These are phyloP conservation scores for Rallus crepitans DNA, from an alignment of 2,797 vertebrate genomes.

Conservation along the genomic window DNA sequence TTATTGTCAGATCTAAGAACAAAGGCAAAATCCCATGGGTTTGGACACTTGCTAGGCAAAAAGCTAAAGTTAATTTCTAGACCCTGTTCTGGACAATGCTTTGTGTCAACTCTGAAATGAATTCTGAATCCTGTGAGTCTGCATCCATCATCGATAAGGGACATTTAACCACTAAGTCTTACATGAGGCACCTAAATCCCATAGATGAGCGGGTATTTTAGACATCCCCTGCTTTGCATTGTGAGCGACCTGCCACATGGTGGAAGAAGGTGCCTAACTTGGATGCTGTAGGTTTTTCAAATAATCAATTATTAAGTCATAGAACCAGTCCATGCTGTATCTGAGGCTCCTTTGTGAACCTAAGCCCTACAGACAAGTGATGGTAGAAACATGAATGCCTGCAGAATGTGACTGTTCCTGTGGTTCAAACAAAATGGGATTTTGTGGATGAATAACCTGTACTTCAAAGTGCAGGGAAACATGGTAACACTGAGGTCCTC, in stretches of 20 bases:
- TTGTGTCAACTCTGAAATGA: not conserved
- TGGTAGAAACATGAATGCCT: not conserved
- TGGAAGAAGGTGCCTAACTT: not conserved
- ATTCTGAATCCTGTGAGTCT: not conserved
- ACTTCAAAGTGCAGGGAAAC: not conserved
- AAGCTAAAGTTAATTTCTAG: not conserved
- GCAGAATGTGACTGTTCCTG: not conserved
- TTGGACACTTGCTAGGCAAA: not conserved
- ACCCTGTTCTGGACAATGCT: not conserved
- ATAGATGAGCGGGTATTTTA: not conserved
- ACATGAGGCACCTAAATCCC: not conserved
- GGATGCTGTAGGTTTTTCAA: not conserved
- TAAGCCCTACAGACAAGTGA: not conserved
- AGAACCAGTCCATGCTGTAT: not conserved
- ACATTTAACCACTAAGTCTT: not conserved
- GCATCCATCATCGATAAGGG: not conserved
- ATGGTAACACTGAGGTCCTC: not conserved
- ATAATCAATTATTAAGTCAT: not conserved
- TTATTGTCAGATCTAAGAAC: not conserved
- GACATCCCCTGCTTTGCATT: not conserved
- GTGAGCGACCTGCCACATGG: accelerated
- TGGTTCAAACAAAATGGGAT: not conserved
- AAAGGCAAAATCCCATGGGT: not conserved
- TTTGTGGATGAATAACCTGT: not conserved
- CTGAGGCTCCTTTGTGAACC: not conserved